Evolutionary conservation across 2,888 invertebrate species (phyloP), one percentile per base, ranked within the genome.

Genomic region (Trichopria drosophilae): DNA sequence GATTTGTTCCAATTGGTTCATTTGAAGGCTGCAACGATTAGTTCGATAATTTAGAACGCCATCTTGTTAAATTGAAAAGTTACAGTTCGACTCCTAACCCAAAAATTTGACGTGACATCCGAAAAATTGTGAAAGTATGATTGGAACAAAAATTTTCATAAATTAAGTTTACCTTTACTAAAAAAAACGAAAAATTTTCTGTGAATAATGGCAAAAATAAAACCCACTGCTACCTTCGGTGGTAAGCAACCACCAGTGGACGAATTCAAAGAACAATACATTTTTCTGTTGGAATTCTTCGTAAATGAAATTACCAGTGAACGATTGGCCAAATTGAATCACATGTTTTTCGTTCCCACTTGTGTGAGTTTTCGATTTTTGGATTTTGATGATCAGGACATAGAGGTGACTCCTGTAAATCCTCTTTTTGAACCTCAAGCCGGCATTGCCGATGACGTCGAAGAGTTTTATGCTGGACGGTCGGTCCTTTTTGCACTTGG

Each of bases 401-500:
- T 68, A 4, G 48, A 63, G 12, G 57, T 73, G 3, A 70, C 65
- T 0, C 71, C 73, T 7, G 67, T 71, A 1, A 65, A 72, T 41
- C 60, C 61, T 0, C 40, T 68, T 47, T 72, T 72, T 50, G 58
- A 64, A n/a, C 67, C 67, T 50, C 77, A 46, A 71, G 76, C 71
- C 0, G 68, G 67, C 1, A 73, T 65, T 1, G 59, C 63, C 0
- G 64, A 63, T 4, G 63, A 65, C 16, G 31, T 62, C 2, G 71
- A 75, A 29, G 46, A 73, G 1, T 80, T 84, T 41, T 82, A 84
- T 64, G 80, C 78, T 35, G 86, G 85, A 3, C 82, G 83, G 64
- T 85, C 85, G 1, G 82, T 85, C 45, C 71, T 85, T 44, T 86
- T 86, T 64, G 83, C 83, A 0, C 69, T 85, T 3, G 79, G 80